phyloP scores from a whole-genome alignment of 23 tunicate species.

The Pegea sp. region DNA sequence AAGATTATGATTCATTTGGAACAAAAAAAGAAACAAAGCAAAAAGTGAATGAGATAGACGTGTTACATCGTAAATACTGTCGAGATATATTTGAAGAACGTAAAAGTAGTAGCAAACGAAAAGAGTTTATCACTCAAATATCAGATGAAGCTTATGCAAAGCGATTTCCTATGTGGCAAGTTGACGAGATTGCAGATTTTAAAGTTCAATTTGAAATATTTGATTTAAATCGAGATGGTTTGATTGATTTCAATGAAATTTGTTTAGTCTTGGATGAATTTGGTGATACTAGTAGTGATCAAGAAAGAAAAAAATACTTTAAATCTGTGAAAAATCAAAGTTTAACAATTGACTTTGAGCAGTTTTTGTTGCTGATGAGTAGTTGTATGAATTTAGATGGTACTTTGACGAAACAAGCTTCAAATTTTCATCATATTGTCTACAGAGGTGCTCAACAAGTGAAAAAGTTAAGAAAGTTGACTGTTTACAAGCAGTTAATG shows the following conservation, averaged over 20 bases:
- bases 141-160: conserved; percentile 53
- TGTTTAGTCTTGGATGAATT: conserved; percentile 42
- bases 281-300: conserved; percentile 49
- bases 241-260: conserved; percentile 76
- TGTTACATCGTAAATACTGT: conserved; percentile 43
- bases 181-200: conserved; percentile 47
- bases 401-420: conserved; percentile 3
- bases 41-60: conserved; percentile 55
- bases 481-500: conserved; percentile 47
- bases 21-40: conserved; percentile 20
- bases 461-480: conserved; percentile 42
- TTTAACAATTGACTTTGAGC: conserved; percentile 60
- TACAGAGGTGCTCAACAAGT: conserved; percentile 43
- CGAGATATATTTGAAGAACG: conserved; percentile 43
- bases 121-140: conserved; percentile 23
- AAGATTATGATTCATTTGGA: conserved; percentile 72
- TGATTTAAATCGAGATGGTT: conserved; percentile 69
- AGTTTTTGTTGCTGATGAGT: conserved; percentile 37
- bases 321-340: conserved; percentile 43
- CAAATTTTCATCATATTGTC: conserved; percentile 30
- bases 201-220: conserved; percentile 63
- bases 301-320: conserved; percentile 38
- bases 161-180: conserved; percentile 59
- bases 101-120: conserved; percentile 15
- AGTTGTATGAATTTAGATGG: conserved; percentile 16